Evolutionary conservation across 1,140 invertebrate genomes (phyloP).

Genomic region (Stenopsyche tienmushanensis): DNA sequence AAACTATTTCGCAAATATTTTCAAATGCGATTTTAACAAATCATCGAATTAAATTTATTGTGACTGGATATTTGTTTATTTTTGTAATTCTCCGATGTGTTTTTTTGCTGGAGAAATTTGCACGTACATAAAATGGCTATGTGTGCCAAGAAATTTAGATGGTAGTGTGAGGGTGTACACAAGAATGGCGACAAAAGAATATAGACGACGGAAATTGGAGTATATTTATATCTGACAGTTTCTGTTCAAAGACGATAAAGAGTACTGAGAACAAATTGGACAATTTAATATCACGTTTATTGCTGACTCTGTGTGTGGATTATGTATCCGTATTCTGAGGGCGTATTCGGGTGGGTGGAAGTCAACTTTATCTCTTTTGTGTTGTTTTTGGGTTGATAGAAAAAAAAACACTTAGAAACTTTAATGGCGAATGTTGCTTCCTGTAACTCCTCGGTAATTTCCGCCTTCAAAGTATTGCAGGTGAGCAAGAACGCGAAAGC

Average conservation of each 20-base stretch:
- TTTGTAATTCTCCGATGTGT: too few relatives aligned
- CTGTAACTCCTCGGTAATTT: slow-evolving; percentile 12
- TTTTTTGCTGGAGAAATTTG: too few relatives aligned
- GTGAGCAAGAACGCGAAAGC: slow-evolving; percentile 27
- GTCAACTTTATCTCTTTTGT: neutral
- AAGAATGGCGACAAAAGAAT: too few relatives aligned
- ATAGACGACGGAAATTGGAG: too few relatives aligned
- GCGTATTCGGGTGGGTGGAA: neutral
- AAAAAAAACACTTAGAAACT: slow-evolving; percentile 8
- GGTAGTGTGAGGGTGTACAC: too few relatives aligned
- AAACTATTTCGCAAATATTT: too few relatives aligned
- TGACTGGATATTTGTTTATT: too few relatives aligned
- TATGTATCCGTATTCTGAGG: neutral
- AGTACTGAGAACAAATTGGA: neutral
- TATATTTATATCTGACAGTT: too few relatives aligned
- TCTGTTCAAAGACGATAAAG: neutral
- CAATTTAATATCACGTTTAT: neutral
- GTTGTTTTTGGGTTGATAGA: neutral
- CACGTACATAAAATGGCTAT: too few relatives aligned
- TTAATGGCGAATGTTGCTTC: slow-evolving; percentile 13
- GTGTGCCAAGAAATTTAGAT: too few relatives aligned
- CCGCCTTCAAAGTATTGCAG: slow-evolving; percentile 16
- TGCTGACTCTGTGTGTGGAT: neutral
- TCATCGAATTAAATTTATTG: too few relatives aligned
- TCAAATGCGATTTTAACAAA: too few relatives aligned